Base-by-base conservation (phyloP, 2,888 invertebrate species). In the Tipula vernalis region DNA sequence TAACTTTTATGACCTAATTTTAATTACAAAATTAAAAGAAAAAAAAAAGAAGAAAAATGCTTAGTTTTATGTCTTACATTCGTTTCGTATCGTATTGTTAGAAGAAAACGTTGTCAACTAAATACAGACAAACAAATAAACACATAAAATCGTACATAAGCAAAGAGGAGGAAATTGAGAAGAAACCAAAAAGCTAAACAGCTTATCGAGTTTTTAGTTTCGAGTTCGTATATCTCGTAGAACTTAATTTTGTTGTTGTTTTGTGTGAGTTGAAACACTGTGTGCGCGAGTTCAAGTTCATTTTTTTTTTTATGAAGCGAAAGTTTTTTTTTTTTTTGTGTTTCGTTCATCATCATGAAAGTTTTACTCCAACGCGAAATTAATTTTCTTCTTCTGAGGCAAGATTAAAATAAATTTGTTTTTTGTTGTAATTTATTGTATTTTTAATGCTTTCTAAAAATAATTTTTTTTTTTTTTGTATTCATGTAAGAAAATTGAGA, bases 321-420 rank as follows among this genome's bases (percentile, higher is more conserved):
- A 71, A 71, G 71, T 71, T 71, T 71, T 71, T 15, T 15, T 51
- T 71, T 71, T 28, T 28, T 71, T 28, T 28, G 28, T 28, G 71
- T 71, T 71, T 71, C 71, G 71, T 71, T 71, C 71, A 71, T 71
- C 71, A 71, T 71, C 28, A 71, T 71, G 71, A 71, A 71, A 71
- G 71, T 71, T 71, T 71, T n/a, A 71, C 71, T 71, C 71, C 71
- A 71, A 71, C 71, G 71, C 71, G 71, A 71, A 71, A 71, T 71
- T 71, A 71, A 71, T 71, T 71, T 71, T 71, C 71, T 71, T 71
- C 71, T 71, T 71, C 71, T 71, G 71, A 71, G 71, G 71, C 71
- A 71, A 71, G 71, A 71, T 71, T 71, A 71, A 28, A 71, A 71
- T 71, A 71, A n/a, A 71, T 71, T 71, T 71, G 28, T 71, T 71